Evolutionary conservation across 2,888 invertebrate genomes (phyloP), one percentile per base, ranked within the genome.

Genomic region (Heliconius sara): DNA sequence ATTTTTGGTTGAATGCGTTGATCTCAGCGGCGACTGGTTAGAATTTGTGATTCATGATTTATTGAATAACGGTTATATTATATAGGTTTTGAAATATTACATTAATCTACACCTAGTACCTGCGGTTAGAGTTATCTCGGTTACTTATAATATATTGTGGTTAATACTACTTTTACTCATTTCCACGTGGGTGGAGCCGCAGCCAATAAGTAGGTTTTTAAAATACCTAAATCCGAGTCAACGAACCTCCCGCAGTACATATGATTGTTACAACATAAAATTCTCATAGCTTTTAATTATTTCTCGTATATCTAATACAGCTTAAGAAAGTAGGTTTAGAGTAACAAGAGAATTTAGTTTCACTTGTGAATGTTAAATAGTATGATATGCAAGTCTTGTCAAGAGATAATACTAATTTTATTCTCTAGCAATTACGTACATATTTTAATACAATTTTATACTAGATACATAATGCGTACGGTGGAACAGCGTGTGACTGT

Each of bases 291-390:
- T 13, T 30, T 22, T 60, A 65, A 75, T 75, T 65, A 47, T 75
- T 75, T 22, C 27, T 47, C 30, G 47, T 43, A 47, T 27, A 30
- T 75, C 7, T 65, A 75, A 65, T 72, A 43, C 43, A 65, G 27
- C 30, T 16, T 52, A 65, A 67, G 82, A 82, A 82, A 82, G 81
- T 81, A 65, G 77, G 65, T 68, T 79, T 7, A 43, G 60, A 57
- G 77, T 76, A 75, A 78, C 78, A 80, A 79, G 80, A 65, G 30
- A 80, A 79, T 81, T 52, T 66, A 81, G 71, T 83, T 83, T 83
- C 82, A 78, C 82, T 80, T 76, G 68, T 68, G 74, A 67, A 68
- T 74, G 81, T 83, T 83, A 83, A 80, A 82, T 78, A 79, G 73
- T 72, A 83, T 82, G 83, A 83, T 77, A 80, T 60, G 81, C 78